Base-by-base conservation (phyloP, 2,888 invertebrate genomes). In the Margaritifera margaritifera region DNA sequence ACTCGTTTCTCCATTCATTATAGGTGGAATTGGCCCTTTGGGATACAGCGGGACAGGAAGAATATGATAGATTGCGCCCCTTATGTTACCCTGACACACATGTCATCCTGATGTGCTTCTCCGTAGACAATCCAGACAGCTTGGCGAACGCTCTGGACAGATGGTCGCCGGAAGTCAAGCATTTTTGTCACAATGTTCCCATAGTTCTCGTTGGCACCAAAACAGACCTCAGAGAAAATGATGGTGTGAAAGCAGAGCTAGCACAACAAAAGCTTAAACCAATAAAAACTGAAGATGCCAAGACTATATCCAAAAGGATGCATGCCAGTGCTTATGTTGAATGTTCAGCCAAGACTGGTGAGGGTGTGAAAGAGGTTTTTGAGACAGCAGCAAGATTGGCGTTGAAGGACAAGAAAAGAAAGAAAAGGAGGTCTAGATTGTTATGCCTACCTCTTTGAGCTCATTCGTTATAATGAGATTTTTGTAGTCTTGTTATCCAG, bases 341-440 rank as follows among this genome's bases (percentile, higher is more conserved):
- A 58, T 66, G 66, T 18, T 74, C 74, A 6, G 74, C 74, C 24
- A 66, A 69, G 20, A 64, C 54, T 15, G 66, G 69, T 0, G 69
- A 67, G 18, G 68, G 68, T 1, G 62, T 68, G 15, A 27, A 54
- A 6, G 51, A 56, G 0, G 62, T 68, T 3, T 68, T 68, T 51
- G 22, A 65, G 19, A 51, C 60, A 4, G 71, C 68, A 3, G 58
- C 63, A 1, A 27, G 25, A 11, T 42, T 62, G n/a, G 31, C 62
- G 6, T 22, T 62, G 62, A 65, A 53, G 54, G 11, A 25, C n/a
- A 62, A 51, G 20, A 62, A 62, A 8, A 18, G 90, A 87, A 90
- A 90, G 86, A 87, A 42, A 42, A 1, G 42, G 42, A 0, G 1
- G 4, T 11, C 42, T 42, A 42, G 42, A 42, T 42, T 42, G 42